Base-by-base conservation (phyloP, 1,140 invertebrate species). In the Hermetia illucens region DNA sequence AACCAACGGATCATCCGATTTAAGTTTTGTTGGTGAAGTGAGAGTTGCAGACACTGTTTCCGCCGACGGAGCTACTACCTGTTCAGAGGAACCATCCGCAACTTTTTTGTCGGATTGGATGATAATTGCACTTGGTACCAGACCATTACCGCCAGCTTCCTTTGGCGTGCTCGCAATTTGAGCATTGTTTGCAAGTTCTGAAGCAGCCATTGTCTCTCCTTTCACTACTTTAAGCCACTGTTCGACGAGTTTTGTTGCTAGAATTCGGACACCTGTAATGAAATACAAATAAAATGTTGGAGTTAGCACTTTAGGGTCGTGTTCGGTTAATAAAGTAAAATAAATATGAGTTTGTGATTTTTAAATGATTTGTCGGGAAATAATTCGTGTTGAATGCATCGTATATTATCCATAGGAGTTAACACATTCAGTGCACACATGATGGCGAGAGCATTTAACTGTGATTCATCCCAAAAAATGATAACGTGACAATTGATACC, bases 161-260 rank as follows among this genome's bases (percentile, higher is more conserved):
- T 32, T 22, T 39, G 38, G 35, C 35, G 16, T 39, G 20, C n/a
- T n/a, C n/a, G n/a, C n/a, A n/a, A n/a, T n/a, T n/a, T n/a, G n/a
- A n/a, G n/a, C n/a, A 36, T 13, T 34, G 39, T 42, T 34, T 36
- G 38, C 12, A 20, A 22, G 19, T 25, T 25, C n/a, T 25, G 37
- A 15, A 15, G 25, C 52, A 48, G 49, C 19, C 13, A 32, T 20
- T 15, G 68, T 65, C 55, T 75, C 70, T 35, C 71, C 73, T 63
- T 83, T 87, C 1, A 88, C 83, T 39, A 87, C 77, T 49, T 81
- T 82, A 47, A 91, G 69, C 90, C 90, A 94, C 58, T 85, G 79
- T 46, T 87, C 79, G n/a, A 93, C 87, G 29, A 93, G 65, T 51
- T 79, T 75, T 35, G 74, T 72, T 13, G 88, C 84, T 41, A 89